Percentiles rank a stretch among this genome's conserved stretches.
These are phyloP conservation scores for Brachyptera risi DNA, from an alignment of 2,888 invertebrate genomes.

Conservation along the genomic window DNA sequence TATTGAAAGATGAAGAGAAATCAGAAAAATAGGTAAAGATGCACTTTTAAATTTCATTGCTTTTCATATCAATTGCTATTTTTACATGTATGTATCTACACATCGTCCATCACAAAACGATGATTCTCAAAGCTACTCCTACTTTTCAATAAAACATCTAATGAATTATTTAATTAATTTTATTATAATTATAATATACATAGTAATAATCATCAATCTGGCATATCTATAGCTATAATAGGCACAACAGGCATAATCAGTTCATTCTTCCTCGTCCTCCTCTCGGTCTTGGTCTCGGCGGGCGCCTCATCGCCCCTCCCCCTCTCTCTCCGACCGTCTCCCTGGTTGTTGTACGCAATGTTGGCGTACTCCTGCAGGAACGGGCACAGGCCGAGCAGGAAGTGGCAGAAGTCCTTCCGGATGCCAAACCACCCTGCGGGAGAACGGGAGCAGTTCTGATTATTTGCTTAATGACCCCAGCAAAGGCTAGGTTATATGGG, in stretches of 20 bases:
- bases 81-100: no score
- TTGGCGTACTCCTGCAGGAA: slow-evolving; percentile 97
- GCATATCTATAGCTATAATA: slow-evolving; percentile 85
- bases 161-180: no score
- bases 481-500: no score
- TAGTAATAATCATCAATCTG: slow-evolving; percentile 83
- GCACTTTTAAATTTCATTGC: no score
- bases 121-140: no score
- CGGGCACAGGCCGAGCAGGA: slow-evolving; percentile 91
- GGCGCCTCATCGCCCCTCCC: slow-evolving; percentile 42
- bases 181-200: no score
- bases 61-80: no score
- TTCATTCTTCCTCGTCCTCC: slow-evolving; percentile 71
- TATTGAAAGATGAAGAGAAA: no score
- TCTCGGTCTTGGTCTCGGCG: slow-evolving; percentile 60
- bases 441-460: slow-evolving; percentile 49
- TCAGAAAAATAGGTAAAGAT: no score
- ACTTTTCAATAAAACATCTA: no score
- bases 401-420: slow-evolving; percentile 94
- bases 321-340: slow-evolving; percentile 42
- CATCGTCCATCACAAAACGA: no score
- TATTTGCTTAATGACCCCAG: no score
- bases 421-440: slow-evolving; percentile 97
- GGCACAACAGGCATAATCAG: slow-evolving; percentile 82
- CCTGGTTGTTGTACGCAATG: slow-evolving; percentile 83